These are phyloP conservation scores for Lacerta bilineata DNA, from an alignment of 2,797 vertebrate species.

Conservation along the genomic window DNA sequence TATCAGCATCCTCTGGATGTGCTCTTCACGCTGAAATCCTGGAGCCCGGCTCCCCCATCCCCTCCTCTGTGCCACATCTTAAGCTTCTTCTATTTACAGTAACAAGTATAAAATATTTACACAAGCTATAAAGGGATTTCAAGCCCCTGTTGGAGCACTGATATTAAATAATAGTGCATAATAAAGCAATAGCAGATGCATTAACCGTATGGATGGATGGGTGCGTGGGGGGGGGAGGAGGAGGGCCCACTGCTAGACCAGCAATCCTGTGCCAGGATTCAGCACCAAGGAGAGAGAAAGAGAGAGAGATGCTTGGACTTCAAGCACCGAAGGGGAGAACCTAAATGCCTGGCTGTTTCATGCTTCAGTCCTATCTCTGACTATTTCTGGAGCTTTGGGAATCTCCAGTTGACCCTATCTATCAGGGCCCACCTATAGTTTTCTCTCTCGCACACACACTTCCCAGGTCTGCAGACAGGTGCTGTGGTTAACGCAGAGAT, in stretches of 20 bases:
- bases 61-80: conserved; percentile 41
- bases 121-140: conserved; percentile 56
- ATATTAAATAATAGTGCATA: conserved; percentile 59
- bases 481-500: not conserved
- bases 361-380: not conserved
- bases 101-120: conserved; percentile 59
- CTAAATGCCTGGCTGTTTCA: not conserved
- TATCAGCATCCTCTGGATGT: conserved; percentile 17
- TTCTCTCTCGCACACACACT: not conserved
- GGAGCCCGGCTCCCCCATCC: conserved; percentile 20
- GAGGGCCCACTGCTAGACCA: conserved; percentile 6
- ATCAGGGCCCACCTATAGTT: not conserved
- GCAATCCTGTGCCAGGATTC: conserved; percentile 19
- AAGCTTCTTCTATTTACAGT: conserved; percentile 56
- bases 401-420: no score
- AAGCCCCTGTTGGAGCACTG: conserved; percentile 39
- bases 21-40: conserved; percentile 36
- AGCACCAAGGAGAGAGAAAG: conserved; percentile 4
- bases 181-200: conserved; percentile 48
- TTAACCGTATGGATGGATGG: conserved; percentile 26
- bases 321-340: not conserved
- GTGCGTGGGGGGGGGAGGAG: no score
- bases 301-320: not conserved
- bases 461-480: not conserved
- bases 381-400: not conserved